Conservation (phyloP, 2,888 invertebrate species). For the Ganaspis brasiliensis region DNA sequence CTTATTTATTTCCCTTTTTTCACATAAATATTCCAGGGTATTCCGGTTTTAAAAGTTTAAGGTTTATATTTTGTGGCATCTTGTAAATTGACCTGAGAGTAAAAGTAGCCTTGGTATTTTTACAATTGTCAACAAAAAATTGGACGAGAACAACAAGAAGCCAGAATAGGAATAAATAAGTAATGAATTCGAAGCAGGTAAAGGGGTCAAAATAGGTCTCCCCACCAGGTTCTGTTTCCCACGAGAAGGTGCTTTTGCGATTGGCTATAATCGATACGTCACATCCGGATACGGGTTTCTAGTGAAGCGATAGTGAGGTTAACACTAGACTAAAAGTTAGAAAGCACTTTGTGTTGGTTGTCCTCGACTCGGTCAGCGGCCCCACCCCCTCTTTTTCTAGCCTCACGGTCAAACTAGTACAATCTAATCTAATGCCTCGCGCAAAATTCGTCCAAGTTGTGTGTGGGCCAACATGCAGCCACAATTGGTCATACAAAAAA, state of each 20-base stretch:
- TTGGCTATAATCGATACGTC: conserved; percentile 61
- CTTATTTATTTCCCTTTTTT: too few relatives aligned
- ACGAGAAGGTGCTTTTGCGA: conserved; percentile 30
- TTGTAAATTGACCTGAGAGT: too few relatives aligned
- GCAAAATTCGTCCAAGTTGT: conserved; percentile 55
- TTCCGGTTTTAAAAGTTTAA: too few relatives aligned
- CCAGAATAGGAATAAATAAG: conserved; percentile 2
- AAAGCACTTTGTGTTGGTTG: conserved; percentile 62
- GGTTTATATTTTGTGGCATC: too few relatives aligned
- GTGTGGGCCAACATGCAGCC: conserved; percentile 24
- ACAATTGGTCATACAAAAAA: conserved; percentile 33
- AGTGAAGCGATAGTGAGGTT: conserved; percentile 5
- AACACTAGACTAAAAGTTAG: conserved; percentile 63
- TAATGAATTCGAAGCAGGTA: conserved; percentile 8
- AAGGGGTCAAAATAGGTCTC: conserved; percentile 3
- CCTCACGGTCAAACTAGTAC: conserved; percentile 67
- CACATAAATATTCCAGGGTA: too few relatives aligned
- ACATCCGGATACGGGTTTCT: conserved; percentile 62
- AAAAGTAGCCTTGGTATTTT: too few relatives aligned
- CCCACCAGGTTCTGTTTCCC: conserved; percentile 26
- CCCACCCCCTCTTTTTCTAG: conserved; percentile 57
- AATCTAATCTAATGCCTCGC: conserved; percentile 71
- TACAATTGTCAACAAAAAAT: too few relatives aligned
- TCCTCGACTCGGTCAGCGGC: conserved; percentile 73
- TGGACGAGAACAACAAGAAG: neutral